Percentiles rank a stretch among this genome's conserved stretches.
phyloP scores from a whole-genome alignment of 1,140 invertebrate genomes.

The Neodiprion lecontei region DNA sequence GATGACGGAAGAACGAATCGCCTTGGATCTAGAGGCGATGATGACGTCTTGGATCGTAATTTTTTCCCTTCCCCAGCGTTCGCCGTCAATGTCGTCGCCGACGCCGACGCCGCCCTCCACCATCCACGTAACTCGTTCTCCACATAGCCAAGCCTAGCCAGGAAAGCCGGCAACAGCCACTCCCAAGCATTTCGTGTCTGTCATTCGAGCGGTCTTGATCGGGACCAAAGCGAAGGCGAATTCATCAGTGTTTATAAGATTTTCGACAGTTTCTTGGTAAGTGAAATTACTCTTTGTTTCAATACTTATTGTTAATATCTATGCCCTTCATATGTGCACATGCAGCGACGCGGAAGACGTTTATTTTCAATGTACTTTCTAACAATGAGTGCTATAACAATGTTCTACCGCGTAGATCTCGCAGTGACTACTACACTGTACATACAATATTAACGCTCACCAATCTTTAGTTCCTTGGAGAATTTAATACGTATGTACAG shows the following conservation, averaged over 20 bases:
- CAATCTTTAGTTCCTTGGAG: too few species aligned
- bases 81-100: background rate
- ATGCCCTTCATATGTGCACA: too few species aligned
- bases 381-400: too few species aligned
- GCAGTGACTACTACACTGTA: too few species aligned
- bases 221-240: background rate
- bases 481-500: too few species aligned
- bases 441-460: too few species aligned
- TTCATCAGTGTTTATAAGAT: background rate
- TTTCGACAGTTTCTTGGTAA: background rate
- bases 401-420: too few species aligned
- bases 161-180: background rate
- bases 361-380: too few species aligned
- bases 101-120: background rate
- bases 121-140: slow-evolving; percentile 1
- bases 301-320: too few species aligned
- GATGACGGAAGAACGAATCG: background rate
- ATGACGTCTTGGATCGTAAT: background rate
- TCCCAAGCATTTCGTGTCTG: slow-evolving; percentile 1
- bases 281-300: background rate
- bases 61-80: background rate
- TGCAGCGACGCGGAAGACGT: too few species aligned
- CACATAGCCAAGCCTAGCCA: background rate
- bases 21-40: background rate
- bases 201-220: background rate